These are phyloP conservation scores for Melanotaenia trifasciata DNA, from an alignment of 2,797 vertebrate species.

Conservation along the genomic window DNA sequence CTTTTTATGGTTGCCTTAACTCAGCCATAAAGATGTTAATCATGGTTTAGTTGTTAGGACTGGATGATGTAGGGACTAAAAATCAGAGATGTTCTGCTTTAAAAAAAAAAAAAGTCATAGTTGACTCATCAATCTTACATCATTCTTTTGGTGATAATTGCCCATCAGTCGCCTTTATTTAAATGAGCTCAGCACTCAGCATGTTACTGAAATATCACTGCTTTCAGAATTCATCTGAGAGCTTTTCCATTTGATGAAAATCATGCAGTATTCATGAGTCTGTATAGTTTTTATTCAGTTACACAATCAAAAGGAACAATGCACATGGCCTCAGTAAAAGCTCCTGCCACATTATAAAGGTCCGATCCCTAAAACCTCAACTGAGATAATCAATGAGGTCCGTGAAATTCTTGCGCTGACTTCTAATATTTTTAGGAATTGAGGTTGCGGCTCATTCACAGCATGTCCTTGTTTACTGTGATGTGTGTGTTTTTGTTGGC, in stretches of 20 bases:
- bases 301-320: constrained; percentile 58
- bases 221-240: constrained; percentile 35
- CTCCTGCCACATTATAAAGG: constrained; percentile 33
- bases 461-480: constrained; percentile 61
- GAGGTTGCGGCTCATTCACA: constrained; percentile 55
- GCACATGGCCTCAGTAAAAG: constrained; percentile 26
- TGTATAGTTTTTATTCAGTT: constrained; percentile 35
- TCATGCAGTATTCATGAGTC: constrained; percentile 47
- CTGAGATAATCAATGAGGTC: constrained; percentile 32
- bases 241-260: constrained; percentile 39
- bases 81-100: constrained; percentile 25
- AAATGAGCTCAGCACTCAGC: constrained; percentile 36
- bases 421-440: constrained; percentile 59
- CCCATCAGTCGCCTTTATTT: constrained; percentile 32
- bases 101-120: not conserved
- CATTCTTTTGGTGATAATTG: constrained; percentile 44
- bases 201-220: constrained; percentile 30
- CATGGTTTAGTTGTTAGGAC: constrained; percentile 19
- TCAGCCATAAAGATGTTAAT: constrained; percentile 24
- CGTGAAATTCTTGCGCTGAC: constrained; percentile 52
- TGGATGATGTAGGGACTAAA: not conserved
- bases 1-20: constrained; percentile 17
- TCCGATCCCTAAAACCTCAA: constrained; percentile 36
- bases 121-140: constrained; percentile 32
- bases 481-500: constrained; percentile 59